Percentiles rank a stretch among this genome's conserved stretches.
phyloP scores from a whole-genome alignment of 53 echinoderm and acorn worm species.

The Arbacia lixula region DNA sequence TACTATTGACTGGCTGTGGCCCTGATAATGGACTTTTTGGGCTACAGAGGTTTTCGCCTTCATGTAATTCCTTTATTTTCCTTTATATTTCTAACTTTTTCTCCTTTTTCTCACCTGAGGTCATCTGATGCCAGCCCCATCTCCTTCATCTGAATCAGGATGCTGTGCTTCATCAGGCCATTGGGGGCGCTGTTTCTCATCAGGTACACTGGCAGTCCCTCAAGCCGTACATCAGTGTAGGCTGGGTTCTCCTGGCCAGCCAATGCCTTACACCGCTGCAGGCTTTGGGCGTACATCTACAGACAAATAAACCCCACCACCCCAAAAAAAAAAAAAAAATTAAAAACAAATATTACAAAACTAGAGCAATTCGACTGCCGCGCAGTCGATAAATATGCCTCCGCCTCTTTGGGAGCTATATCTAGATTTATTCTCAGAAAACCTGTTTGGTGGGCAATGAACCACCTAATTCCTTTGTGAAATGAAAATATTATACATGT shows the following conservation, averaged over 20 bases:
- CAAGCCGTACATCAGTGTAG: constrained; percentile 65
- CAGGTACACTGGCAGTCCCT: constrained; percentile 73
- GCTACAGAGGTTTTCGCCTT: background rate
- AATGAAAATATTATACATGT: no score
- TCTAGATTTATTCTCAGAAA: no score
- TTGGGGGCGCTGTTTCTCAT: constrained; percentile 74
- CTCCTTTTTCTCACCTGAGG: constrained; percentile 21
- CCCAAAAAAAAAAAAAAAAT: no score
- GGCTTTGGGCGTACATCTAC: constrained; percentile 71
- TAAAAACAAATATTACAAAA: no score
- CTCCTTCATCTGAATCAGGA: constrained; percentile 75
- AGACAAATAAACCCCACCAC: no score
- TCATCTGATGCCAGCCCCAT: constrained; percentile 21
- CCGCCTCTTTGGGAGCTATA: no score
- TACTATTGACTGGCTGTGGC: background rate
- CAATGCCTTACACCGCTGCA: constrained; percentile 46
- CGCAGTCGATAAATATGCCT: no score
- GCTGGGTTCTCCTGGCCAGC: constrained; percentile 40
- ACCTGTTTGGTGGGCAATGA: no score
- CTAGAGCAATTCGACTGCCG: no score
- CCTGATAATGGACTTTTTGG: background rate
- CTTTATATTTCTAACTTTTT: no score
- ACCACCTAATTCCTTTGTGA: no score
- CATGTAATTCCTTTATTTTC: no score
- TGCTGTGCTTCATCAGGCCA: constrained; percentile 73